A percentile compares a stretch with the other conserved stretches of the same genome.
phyloP scores from a whole-genome alignment of 2,888 invertebrate species.

The Scaptomyza tumidula region DNA sequence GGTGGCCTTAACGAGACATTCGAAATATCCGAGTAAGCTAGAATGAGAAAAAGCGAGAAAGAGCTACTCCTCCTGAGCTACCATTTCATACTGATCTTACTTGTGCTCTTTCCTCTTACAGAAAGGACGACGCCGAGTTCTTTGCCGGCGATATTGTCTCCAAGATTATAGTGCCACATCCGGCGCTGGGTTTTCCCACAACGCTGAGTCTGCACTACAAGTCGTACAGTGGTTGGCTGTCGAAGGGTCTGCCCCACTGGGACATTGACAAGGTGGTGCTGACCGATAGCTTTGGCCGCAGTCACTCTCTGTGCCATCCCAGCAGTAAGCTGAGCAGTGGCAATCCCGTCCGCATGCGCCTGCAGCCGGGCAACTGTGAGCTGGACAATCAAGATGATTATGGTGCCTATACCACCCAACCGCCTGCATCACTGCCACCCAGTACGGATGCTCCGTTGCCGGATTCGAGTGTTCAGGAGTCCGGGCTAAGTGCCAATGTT shows the following conservation, averaged over 20 bases:
- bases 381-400: conserved; percentile 85
- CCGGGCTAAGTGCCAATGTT: conserved; percentile 55
- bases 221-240: conserved; percentile 95
- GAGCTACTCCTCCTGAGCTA: not conserved
- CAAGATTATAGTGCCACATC: conserved; percentile 94
- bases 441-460: conserved; percentile 54
- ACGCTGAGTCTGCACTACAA: conserved; percentile 92
- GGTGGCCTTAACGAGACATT: conserved; percentile 94
- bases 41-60: not conserved
- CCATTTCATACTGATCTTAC: not conserved
- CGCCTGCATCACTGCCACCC: conserved; percentile 28
- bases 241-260: conserved; percentile 92
- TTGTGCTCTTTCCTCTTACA: conserved; percentile 78
- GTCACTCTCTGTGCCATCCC: conserved; percentile 92
- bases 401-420: conserved; percentile 71
- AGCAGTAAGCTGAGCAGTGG: conserved; percentile 90
- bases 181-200: conserved; percentile 90
- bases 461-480: conserved; percentile 76
- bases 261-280: conserved; percentile 92
- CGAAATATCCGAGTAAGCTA: conserved; percentile 91
- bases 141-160: conserved; percentile 90
- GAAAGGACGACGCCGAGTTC: conserved; percentile 92
- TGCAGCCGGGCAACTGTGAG: conserved; percentile 92
- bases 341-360: conserved; percentile 89
- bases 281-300: conserved; percentile 93